Evolutionary conservation across 2,113 vertebrate genomes (phyloP), one percentile per base, ranked within the genome.

Genomic region (Mus spicilegus): DNA sequence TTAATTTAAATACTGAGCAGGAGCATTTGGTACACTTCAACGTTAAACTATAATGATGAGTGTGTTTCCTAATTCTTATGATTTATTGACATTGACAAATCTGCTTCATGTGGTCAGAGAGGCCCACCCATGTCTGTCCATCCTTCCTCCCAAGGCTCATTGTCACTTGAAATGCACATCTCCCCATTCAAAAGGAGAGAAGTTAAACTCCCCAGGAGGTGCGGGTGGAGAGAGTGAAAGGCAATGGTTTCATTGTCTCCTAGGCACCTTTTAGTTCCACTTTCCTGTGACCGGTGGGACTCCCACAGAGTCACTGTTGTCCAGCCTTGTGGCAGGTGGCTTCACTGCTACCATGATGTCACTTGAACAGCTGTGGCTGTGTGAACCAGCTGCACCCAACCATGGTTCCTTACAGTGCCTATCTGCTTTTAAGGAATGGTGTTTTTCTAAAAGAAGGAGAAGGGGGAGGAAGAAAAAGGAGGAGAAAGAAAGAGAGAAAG

Each of bases 131-230:
- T 75, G 63, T 99, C 99, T 95, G 98, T 99, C 99, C 99, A 99
- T 91, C 99, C 99, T 97, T 99, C 99, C 98, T 98, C 99, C 87
- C 99, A 99, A 61, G 98, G 85, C 95, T 98, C 99, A 2, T 98
- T 86, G 96, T 99, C 99, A 97, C 99, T 99, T 28, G 98, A 89
- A 1, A 99, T 95, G 2, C 54, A 86, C 42, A 81, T 42, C 22
- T 26, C 78, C 58, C 56, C n/a, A 58, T 49, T 2, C 51, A 67
- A n/a, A 89, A 96, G 16, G 11, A 39, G 63, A 72, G 9, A 36
- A 49, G 22, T 49, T 75, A 77, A 92, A 84, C 2, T 67, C 12
- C 72, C 49, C 0, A 93, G 22, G 72, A 63, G 72, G 54, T 28
- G 51, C 28, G 17, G 61, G 72, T n/a, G n/a, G 5, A 85, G 7